phyloP scores from a whole-genome alignment of 2,888 invertebrate species.

The Polydrusus cervinus region DNA sequence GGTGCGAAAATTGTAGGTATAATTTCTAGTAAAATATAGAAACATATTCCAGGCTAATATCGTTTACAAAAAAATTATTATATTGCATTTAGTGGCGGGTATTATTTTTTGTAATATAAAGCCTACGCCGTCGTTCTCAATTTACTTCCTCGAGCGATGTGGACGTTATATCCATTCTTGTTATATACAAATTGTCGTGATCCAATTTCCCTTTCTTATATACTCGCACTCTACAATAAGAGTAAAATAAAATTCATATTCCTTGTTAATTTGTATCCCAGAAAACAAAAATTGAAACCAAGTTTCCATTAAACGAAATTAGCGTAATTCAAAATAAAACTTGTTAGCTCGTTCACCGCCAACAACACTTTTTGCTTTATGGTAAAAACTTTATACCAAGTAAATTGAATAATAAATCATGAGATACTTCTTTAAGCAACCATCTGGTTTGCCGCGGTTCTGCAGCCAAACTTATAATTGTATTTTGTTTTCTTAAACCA shows the following conservation, averaged over 20 bases:
- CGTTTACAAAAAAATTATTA: too few relatives aligned
- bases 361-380: constrained; percentile 7
- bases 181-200: too few relatives aligned
- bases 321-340: constrained; percentile 3
- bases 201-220: too few relatives aligned
- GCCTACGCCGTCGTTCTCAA: too few relatives aligned
- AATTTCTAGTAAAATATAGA: too few relatives aligned
- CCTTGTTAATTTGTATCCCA: background rate
- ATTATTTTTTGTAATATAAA: too few relatives aligned
- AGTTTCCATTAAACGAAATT: constrained; percentile 5
- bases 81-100: too few relatives aligned
- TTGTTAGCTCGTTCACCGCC: background rate
- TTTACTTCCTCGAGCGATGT: too few relatives aligned
- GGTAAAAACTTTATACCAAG: constrained; percentile 27
- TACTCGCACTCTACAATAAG: too few relatives aligned
- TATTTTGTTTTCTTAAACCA: constrained; percentile 30
- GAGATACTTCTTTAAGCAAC: constrained; percentile 36
- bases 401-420: constrained; percentile 44
- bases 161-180: too few relatives aligned
- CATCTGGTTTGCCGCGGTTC: constrained; percentile 28
- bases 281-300: background rate
- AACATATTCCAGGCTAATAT: too few relatives aligned
- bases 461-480: constrained; percentile 31
- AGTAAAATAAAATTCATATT: background rate
- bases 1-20: too few relatives aligned